Evolutionary conservation across 2,888 invertebrate species (phyloP).

Genomic region (Apodemia mormo): DNA sequence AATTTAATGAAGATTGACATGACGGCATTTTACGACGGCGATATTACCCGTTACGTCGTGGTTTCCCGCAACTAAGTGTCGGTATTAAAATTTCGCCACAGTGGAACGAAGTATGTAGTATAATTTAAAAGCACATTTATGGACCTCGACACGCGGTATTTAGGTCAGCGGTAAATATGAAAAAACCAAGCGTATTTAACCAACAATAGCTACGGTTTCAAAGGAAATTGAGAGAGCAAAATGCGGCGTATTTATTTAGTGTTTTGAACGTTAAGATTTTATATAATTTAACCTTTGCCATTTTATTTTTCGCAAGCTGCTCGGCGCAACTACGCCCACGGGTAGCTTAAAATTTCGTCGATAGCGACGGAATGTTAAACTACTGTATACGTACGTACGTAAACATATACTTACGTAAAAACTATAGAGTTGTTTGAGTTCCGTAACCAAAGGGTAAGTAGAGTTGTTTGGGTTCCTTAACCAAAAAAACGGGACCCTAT

Average conservation of each 20-base stretch:
- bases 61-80: slow-evolving; percentile 3
- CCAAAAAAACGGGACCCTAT: too few species aligned
- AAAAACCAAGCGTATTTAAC: background rate
- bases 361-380: background rate
- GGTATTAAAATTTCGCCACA: background rate
- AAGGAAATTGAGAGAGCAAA: background rate
- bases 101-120: background rate
- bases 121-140: background rate
- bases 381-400: too few species aligned
- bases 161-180: background rate
- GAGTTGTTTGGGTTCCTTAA: too few species aligned
- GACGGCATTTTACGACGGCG: slow-evolving; percentile 1
- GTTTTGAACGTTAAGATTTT: background rate
- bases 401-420: too few species aligned
- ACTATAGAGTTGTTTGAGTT: too few species aligned
- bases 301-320: background rate
- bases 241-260: background rate
- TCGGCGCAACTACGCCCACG: too few species aligned
- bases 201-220: background rate
- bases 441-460: too few species aligned
- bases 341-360: too few species aligned
- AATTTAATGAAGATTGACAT: slow-evolving; percentile 2
- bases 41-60: background rate
- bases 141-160: background rate
- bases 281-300: background rate